Base-by-base conservation (phyloP, 1,140 invertebrate genomes). In the Drosophila triauraria region DNA sequence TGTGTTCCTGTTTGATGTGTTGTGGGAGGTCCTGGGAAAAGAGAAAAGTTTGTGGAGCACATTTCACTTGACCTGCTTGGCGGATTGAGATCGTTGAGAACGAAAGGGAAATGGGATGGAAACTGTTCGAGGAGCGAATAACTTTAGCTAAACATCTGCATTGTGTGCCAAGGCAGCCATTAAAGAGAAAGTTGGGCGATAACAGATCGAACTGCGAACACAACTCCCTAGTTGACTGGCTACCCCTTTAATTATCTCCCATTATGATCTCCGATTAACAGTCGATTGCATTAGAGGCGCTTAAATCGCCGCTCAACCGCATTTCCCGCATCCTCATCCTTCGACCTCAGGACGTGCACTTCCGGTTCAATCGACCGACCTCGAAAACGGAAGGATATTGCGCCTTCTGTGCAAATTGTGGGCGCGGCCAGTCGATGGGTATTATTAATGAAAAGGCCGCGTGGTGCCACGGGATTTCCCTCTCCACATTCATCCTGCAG, bases 41-140 rank as follows among this genome's bases (percentile, higher is more conserved):
- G 12, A 38, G 75, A 58, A 74, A 82, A 82, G 71, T 75, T 83
- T 83, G 42, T 71, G 59, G 64, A 78, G 75, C 79, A 51, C 72
- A 68, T 82, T 70, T 83, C 75, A 71, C 80, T 82, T 83, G 80
- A 83, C 80, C 80, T 76, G 75, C 61, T 83, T 79, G 60, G 30
- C 10, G 10, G 43, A 48, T 42, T 48, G 44, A 70, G 68, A 48
- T 38, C n/a, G 35, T 27, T 10, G 50, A 71, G 64, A 48, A 63
- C 63, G n/a, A 32, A 57, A 35, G 64, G 43, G 56, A 78, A 82
- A 78, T 70, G 70, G 57, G 1, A 60, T 54, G 68, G 44, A 75
- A 82, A 47, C 42, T 15, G 44, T 27, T 48, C 32, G 46, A 64
- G 20, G 38, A 20, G 25, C 51, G 12, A 32, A 60, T 23, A 23